A percentile compares a stretch with the other conserved stretches of the same genome.
phyloP scores from a whole-genome alignment of 2,113 vertebrate genomes.

The Montifringilla adamsi region DNA sequence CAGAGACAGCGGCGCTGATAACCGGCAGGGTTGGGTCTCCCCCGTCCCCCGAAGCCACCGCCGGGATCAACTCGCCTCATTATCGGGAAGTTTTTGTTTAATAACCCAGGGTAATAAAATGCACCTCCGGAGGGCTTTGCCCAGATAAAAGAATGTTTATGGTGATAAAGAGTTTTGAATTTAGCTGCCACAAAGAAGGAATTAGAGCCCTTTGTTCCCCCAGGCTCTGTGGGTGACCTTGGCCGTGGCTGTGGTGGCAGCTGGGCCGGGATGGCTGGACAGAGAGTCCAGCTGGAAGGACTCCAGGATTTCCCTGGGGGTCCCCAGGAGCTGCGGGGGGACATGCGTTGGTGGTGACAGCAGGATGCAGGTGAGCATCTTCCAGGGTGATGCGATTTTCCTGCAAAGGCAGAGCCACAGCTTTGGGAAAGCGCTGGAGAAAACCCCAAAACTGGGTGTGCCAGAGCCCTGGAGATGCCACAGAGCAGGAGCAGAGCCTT shows the following conservation, averaged over 20 bases:
- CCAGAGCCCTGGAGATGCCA: not conserved
- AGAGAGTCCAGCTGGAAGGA: not conserved
- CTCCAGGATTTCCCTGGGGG: not conserved
- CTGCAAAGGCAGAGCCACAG: not conserved
- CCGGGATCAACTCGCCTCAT: not conserved
- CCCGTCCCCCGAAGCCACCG: not conserved
- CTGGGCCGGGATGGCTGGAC: not conserved
- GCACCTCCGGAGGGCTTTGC: constrained; percentile 39
- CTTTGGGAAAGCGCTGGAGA: not conserved
- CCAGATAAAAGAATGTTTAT: constrained; percentile 56
- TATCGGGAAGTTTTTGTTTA: constrained; percentile 45
- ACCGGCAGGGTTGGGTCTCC: not conserved
- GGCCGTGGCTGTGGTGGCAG: not conserved
- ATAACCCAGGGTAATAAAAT: constrained; percentile 62
- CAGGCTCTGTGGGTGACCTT: not conserved
- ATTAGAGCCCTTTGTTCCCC: not conserved
- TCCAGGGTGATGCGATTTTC: accelerated
- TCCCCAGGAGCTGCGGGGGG: not conserved
- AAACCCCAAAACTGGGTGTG: not conserved
- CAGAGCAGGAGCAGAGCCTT: not conserved
- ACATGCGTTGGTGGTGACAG: accelerated
- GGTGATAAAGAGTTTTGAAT: constrained; percentile 41
- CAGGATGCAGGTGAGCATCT: not conserved
- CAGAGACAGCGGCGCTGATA: constrained; percentile 27
- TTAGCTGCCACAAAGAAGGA: not conserved